These are phyloP conservation scores for Plectropomus leopardus DNA, from an alignment of 2,113 vertebrate species.

Conservation along the genomic window DNA sequence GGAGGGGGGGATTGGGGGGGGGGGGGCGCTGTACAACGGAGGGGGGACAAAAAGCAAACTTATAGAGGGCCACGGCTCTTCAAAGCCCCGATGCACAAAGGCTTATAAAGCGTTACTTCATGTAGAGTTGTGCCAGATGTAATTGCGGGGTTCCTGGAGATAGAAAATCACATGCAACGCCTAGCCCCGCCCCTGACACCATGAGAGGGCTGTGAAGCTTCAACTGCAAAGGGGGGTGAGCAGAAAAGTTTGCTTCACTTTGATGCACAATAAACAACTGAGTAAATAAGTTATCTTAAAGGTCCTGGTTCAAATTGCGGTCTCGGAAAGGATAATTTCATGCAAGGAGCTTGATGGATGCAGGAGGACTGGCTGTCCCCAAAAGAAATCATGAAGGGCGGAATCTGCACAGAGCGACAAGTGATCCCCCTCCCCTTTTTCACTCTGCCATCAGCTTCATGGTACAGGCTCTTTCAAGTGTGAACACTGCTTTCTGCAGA, in stretches of 20 bases:
- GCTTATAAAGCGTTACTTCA: slow-evolving; percentile 85
- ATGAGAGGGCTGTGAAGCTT: slow-evolving; percentile 75
- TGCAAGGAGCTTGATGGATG: slow-evolving; percentile 60
- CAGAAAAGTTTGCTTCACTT: slow-evolving; percentile 79
- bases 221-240: slow-evolving; percentile 46
- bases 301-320: slow-evolving; percentile 69
- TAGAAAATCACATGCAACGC: slow-evolving; percentile 78
- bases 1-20: slow-evolving; percentile 45
- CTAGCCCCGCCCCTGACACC: slow-evolving; percentile 73
- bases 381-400: slow-evolving; percentile 52
- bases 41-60: slow-evolving; percentile 83
- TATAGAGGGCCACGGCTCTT: slow-evolving; percentile 79
- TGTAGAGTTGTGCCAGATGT: slow-evolving; percentile 87
- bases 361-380: slow-evolving; percentile 61
- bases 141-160: slow-evolving; percentile 85
- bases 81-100: slow-evolving; percentile 85
- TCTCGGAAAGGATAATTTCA: slow-evolving; percentile 67
- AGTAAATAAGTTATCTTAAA: slow-evolving; percentile 78
- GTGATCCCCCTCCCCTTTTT: slow-evolving; percentile 60
- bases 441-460: slow-evolving; percentile 48
- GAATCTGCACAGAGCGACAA: slow-evolving; percentile 65
- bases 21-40: slow-evolving; percentile 57
- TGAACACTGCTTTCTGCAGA: slow-evolving; percentile 63
- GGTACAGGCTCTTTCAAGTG: slow-evolving; percentile 70
- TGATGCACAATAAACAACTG: slow-evolving; percentile 78